phyloP scores from a whole-genome alignment of 1,140 invertebrate species.

The Scaptodrosophila lebanonensis region DNA sequence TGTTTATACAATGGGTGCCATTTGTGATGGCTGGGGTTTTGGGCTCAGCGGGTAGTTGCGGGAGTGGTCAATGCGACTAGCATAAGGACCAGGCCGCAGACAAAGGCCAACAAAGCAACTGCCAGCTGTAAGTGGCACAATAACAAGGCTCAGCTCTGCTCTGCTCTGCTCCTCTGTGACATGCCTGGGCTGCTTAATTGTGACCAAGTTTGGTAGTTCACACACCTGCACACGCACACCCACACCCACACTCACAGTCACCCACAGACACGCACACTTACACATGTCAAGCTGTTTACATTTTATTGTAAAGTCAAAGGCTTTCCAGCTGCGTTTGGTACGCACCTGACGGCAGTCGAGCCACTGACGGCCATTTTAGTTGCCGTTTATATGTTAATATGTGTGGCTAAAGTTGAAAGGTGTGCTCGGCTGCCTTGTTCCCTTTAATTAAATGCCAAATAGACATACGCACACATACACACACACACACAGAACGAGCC shows the following conservation, averaged over 20 bases:
- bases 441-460: constrained; percentile 64
- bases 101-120: neutral
- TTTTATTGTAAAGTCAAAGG: constrained; percentile 20
- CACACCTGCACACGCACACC: too few species aligned
- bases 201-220: constrained; percentile 36
- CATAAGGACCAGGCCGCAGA: too few species aligned
- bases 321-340: constrained; percentile 9
- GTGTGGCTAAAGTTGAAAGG: constrained; percentile 41
- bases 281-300: constrained; percentile 14
- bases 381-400: constrained; percentile 69
- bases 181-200: constrained; percentile 47
- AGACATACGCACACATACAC: constrained; percentile 8
- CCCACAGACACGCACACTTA: too few species aligned
- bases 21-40: constrained; percentile 29
- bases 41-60: too few species aligned
- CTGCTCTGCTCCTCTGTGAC: constrained; percentile 2
- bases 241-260: too few species aligned
- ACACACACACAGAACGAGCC: constrained; percentile 9
- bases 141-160: neutral
- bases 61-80: too few species aligned
- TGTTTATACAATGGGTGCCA: constrained; percentile 42
- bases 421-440: constrained; percentile 33
- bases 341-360: constrained; percentile 16
- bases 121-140: constrained; percentile 16
- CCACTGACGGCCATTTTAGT: constrained; percentile 40